Evolutionary conservation across 2,113 vertebrate genomes (phyloP), one percentile per base, ranked within the genome.

Genomic region (Nestor notabilis): DNA sequence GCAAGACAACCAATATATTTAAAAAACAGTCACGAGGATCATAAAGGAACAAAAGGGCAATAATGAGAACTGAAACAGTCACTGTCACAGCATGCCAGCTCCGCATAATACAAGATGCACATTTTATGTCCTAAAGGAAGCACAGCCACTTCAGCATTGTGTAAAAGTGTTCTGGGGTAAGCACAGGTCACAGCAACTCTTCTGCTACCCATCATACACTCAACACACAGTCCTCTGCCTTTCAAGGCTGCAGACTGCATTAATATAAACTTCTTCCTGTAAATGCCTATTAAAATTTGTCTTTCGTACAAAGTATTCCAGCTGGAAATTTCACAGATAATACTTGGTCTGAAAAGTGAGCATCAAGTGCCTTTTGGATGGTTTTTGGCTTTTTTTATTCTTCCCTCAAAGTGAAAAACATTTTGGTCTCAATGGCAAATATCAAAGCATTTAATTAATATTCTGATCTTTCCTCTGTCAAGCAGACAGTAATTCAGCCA

Each of bases 191-290:
- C 44, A 89, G 84, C 19, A 74, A 23, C 21, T 60, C 33, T 37
- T 43, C 50, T 47, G 68, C 29, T 49, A 27, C 28, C 11, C 31
- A 15, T 25, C 41, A 56, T 52, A 16, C 12, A 7, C 11, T 58
- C 43, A 49, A 27, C 0, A 0, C 50, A 55, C 25, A 50, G 27
- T 49, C 47, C 24, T 41, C 5, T 1, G 58, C 12, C 53, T 18
- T n/a, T 82, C 74, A 84, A 66, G 77, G 31, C 17, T 90, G 27
- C 53, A 58, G 55, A 28, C 8, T 53, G 55, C 15, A 37, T 44
- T 31, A 56, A 43, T 21, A 58, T 0, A 13, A 60, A 35, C 16
- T 31, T 74, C 46, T 41, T 66, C 29, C 43, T 28, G 24, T 20
- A 70, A 19, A 43, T 44, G 23, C 18, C 5, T 58, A 15, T 31